Evolutionary conservation across 2,113 vertebrate species (phyloP).

Genomic region (Pelobates fuscus): DNA sequence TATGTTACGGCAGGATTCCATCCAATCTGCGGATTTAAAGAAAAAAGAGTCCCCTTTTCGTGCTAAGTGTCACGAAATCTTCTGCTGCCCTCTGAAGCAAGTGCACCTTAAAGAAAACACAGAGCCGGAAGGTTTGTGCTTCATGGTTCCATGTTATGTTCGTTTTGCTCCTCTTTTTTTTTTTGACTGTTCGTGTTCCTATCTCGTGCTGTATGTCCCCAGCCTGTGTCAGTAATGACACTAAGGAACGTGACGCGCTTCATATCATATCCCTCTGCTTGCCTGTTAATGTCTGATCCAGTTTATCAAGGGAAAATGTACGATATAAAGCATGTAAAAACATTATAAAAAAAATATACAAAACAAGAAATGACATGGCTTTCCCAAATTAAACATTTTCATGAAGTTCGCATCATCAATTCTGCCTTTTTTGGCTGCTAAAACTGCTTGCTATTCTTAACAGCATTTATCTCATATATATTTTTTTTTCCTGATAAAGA

Average conservation of each 20-base stretch:
- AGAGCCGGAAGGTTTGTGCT: slow-evolving; percentile 98
- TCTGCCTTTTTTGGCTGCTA: slow-evolving; percentile 66
- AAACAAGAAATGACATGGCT: slow-evolving; percentile 53
- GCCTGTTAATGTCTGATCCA: slow-evolving; percentile 63
- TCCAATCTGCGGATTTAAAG: slow-evolving; percentile 99
- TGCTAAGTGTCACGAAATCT: slow-evolving; percentile 99
- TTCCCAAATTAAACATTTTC: slow-evolving; percentile 60
- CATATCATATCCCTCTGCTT: slow-evolving; percentile 62
- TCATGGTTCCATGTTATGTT: slow-evolving; percentile 77
- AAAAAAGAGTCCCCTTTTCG: slow-evolving; percentile 99
- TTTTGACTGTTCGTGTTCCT: slow-evolving; percentile 65
- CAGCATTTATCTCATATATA: slow-evolving; percentile 52
- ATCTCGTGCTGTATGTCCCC: slow-evolving; percentile 69
- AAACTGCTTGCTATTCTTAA: slow-evolving; percentile 70
- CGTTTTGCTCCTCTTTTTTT: slow-evolving; percentile 57
- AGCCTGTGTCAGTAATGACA: slow-evolving; percentile 57
- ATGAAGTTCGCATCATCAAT: slow-evolving; percentile 63
- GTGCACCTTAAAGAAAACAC: slow-evolving; percentile 94
- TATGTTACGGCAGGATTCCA: slow-evolving; percentile 99
- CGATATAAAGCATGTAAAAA: slow-evolving; percentile 61
- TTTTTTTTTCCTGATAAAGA: slow-evolving; percentile 46
- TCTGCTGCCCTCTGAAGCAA: slow-evolving; percentile 99
- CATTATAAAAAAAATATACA: slow-evolving; percentile 14
- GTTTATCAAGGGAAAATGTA: slow-evolving; percentile 56
- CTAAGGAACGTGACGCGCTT: slow-evolving; percentile 55